phyloP scores from a whole-genome alignment of 2,888 invertebrate species.

The Pseudanteris insignis region DNA sequence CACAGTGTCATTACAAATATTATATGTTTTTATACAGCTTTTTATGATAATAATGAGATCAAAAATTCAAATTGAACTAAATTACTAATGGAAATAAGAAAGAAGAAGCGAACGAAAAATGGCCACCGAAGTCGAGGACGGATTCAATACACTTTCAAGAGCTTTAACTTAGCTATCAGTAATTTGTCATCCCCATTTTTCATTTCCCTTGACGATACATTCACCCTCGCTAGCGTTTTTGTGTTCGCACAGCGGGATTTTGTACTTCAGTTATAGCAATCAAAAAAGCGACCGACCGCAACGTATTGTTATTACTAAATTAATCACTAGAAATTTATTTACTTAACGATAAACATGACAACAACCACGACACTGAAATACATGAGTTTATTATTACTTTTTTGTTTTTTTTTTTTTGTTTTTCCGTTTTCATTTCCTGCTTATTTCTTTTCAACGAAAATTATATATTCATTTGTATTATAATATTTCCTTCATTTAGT shows the following conservation, averaged over 20 bases:
- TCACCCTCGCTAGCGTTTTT: conserved; percentile 3
- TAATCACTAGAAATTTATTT: conserved; percentile 23
- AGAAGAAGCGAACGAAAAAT: conserved; percentile 2
- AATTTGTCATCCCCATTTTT: conserved; percentile 2
- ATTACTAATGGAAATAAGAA: no score
- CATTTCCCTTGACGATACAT: conserved; percentile 2
- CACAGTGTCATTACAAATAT: no score
- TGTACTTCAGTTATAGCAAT: conserved; percentile 25
- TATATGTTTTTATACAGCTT: no score
- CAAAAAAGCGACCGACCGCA: conserved; percentile 29
- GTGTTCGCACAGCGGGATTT: no score
- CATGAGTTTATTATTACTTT: conserved; percentile 20
- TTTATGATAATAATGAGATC: no score
- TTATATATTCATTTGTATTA: conserved; percentile 8
- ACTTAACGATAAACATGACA: conserved; percentile 44
- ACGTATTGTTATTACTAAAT: conserved; percentile 16
- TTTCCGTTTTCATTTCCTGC: background rate
- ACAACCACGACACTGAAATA: conserved; percentile 52
- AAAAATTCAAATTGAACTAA: no score
- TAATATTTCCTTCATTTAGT: no score
- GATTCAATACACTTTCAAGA: conserved; percentile 32
- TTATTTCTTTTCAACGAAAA: conserved; percentile 15
- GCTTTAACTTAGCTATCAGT: conserved; percentile 9
- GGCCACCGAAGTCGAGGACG: conserved; percentile 41
- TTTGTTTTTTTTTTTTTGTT: conserved; percentile 7